Conservation (phyloP, 1,140 invertebrate species). For the Drosophila obscura region DNA sequence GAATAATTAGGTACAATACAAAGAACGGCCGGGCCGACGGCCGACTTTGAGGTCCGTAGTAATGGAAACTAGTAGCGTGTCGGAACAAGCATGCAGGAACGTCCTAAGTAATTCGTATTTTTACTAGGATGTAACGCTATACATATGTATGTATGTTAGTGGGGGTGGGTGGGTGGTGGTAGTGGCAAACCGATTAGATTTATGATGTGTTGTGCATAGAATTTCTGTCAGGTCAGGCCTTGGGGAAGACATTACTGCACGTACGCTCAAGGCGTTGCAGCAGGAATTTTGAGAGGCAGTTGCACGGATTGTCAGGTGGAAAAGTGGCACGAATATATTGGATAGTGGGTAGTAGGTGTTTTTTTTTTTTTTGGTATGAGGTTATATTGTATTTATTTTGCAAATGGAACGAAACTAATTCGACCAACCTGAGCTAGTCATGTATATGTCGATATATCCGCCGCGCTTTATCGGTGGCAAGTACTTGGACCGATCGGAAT, state of each 20-base stretch:
- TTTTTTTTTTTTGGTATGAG: too few relatives aligned
- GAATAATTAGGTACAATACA: too few relatives aligned
- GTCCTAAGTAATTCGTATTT: conserved; percentile 20
- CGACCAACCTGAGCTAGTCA: conserved; percentile 91
- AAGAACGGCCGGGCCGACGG: too few relatives aligned
- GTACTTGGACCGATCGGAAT: conserved; percentile 90
- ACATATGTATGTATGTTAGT: conserved; percentile 4
- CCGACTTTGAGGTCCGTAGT: too few relatives aligned
- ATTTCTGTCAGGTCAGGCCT: conserved; percentile 2
- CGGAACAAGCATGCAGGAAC: conserved; percentile 62
- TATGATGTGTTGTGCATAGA: conserved; percentile 18
- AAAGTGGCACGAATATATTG: conserved; percentile 31
- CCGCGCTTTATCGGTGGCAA: conserved; percentile 93
- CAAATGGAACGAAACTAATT: conserved; percentile 21
- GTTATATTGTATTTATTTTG: too few relatives aligned
- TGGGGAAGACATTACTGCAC: conserved; percentile 39
- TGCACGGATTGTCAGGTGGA: conserved; percentile 38
- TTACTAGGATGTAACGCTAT: conserved; percentile 48
- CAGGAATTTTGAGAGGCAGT: conserved; percentile 50
- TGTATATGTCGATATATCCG: conserved; percentile 92
- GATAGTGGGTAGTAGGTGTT: conserved; percentile 2
- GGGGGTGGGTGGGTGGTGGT: conserved; percentile 13
- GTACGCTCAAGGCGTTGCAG: conserved; percentile 46
- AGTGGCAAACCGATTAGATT: conserved; percentile 17
- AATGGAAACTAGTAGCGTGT: too few relatives aligned